Conservation (phyloP, 2,888 invertebrate species). For the Shargacucullia verbasci region DNA sequence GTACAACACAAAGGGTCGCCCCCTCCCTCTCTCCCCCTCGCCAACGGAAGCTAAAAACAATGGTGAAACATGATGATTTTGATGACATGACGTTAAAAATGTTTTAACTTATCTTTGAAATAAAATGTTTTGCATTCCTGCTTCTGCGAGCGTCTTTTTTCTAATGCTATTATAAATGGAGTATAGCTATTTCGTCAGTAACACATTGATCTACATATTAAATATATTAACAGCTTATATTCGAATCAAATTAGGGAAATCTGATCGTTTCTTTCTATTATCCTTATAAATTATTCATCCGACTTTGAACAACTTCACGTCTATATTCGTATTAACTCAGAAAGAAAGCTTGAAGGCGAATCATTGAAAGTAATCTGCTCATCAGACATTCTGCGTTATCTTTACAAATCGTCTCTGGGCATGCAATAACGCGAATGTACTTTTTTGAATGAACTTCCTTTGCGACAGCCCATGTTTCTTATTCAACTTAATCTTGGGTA, state of each 20-base stretch:
- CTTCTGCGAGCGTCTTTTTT: no score
- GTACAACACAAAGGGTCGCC: no score
- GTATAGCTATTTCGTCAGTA: not conserved
- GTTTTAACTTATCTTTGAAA: no score
- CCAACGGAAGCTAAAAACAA: no score
- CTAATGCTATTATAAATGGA: no score
- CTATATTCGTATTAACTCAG: slow-evolving; percentile 47
- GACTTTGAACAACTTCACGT: slow-evolving; percentile 51
- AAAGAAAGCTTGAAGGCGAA: slow-evolving; percentile 46
- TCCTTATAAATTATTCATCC: slow-evolving; percentile 59
- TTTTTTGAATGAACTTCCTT: slow-evolving; percentile 45
- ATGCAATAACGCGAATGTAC: slow-evolving; percentile 51
- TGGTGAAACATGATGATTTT: no score
- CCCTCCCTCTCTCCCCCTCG: no score
- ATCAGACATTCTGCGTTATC: slow-evolving; percentile 46
- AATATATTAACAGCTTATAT: slow-evolving; percentile 30
- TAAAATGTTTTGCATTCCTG: no score
- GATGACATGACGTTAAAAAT: no score
- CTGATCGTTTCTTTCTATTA: slow-evolving; percentile 54
- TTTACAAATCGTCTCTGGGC: slow-evolving; percentile 53
- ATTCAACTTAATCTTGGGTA: slow-evolving; percentile 27
- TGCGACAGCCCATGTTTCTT: slow-evolving; percentile 44
- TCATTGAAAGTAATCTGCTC: slow-evolving; percentile 51
- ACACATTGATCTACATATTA: slow-evolving; percentile 18
- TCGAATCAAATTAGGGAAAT: slow-evolving; percentile 45